Evolutionary conservation across 2,113 vertebrate genomes (phyloP).

Genomic region (Heliornis fulica): DNA sequence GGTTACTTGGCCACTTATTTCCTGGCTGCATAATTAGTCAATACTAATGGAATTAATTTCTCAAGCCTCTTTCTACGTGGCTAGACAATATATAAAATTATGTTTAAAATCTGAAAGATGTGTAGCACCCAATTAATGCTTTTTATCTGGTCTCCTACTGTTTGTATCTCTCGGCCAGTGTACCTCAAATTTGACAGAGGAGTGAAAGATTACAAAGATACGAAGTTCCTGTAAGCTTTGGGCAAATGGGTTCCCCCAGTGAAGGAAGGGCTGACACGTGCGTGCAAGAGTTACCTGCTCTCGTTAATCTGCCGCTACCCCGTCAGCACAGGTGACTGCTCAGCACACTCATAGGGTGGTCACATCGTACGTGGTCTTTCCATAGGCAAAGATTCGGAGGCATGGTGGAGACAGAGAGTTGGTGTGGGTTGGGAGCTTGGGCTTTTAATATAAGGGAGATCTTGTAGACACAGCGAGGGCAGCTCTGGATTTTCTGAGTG

Average conservation of each 20-base stretch:
- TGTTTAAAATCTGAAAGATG: background rate
- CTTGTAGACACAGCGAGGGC: background rate
- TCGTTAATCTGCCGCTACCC: background rate
- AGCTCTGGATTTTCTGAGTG: background rate
- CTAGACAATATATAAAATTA: background rate
- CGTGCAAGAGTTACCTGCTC: background rate
- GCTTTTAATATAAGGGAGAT: background rate
- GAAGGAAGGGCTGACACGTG: background rate
- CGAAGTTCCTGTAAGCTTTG: background rate
- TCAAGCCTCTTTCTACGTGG: background rate
- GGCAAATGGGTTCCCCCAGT: background rate
- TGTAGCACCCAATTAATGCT: background rate
- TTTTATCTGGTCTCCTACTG: background rate
- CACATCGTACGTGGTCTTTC: background rate
- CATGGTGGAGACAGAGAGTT: background rate
- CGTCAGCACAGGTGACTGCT: background rate
- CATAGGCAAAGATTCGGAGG: background rate
- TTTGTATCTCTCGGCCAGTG: background rate
- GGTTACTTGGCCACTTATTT: background rate
- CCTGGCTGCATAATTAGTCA: background rate
- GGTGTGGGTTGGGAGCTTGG: background rate
- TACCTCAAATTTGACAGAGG: background rate
- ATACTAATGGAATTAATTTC: background rate
- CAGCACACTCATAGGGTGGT: fast-evolving
- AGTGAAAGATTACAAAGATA: background rate